Base-by-base conservation (phyloP, 2,888 invertebrate genomes). In the Caenorhabditis imperialis region DNA sequence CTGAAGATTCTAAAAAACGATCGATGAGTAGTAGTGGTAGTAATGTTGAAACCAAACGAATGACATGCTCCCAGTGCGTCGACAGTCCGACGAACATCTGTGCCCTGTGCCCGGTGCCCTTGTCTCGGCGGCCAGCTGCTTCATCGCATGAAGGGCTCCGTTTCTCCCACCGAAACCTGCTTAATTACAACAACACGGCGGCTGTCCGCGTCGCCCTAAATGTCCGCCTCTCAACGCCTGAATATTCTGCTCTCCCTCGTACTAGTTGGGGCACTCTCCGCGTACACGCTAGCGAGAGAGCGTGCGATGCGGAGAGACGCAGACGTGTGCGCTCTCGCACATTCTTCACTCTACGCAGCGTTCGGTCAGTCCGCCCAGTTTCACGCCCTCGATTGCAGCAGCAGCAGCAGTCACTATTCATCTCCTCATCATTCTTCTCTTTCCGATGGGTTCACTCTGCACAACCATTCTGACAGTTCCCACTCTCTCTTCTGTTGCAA, bases 211-310 rank as follows among this genome's bases (percentile, higher is more conserved):
- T 48, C 33, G 33, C 44, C 54, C 63, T 18, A 47, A 48, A 54
- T 50, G 50, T n/a, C 40, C 55, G 40, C 33, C 63, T 23, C n/a
- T 30, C 55, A 38, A 35, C 55, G 40, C n/a, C 18, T 65, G 65
- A 57, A 55, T 65, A 55, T 55, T 65, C 42, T 65, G 33, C 65
- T 65, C 54, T 57, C 50, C 30, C 47, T n/a, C 30, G 27, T 61
- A 62, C 54, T 65, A 65, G 65, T 65, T 65, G 40, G 30, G 3
- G 22, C 27, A 57, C 45, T 44, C 33, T 35, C 25, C 20, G 45
- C 23, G 5, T 44, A 33, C 51, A 25, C 35, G 2, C n/a, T n/a
- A n/a, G 53, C 16, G 37, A 65, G 33, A 48, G 40, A 65, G 42
- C 22, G 57, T 16, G 14, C 18, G 1, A 1, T 5, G 5, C 33